Conservation (phyloP, 2,797 vertebrate species). For the Enteromius treurensis region DNA sequence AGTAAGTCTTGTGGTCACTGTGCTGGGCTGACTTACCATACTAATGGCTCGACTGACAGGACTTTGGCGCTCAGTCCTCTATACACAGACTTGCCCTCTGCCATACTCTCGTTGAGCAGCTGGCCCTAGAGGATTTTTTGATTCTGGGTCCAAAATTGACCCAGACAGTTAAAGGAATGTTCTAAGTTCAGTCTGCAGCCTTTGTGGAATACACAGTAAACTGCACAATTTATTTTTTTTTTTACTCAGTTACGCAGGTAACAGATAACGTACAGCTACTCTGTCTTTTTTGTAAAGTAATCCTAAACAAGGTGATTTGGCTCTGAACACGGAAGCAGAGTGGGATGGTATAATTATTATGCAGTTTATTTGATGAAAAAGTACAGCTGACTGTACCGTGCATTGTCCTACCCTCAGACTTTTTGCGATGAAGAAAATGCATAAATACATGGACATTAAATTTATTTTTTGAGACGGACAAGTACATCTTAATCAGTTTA, state of each 20-base stretch:
- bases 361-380: not conserved
- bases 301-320: not conserved
- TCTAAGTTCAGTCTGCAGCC: not conserved
- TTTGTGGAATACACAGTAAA: not conserved
- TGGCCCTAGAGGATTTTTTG: not conserved
- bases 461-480: not conserved
- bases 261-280: not conserved
- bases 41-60: slow-evolving; percentile 18
- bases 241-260: not conserved
- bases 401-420: not conserved
- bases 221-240: not conserved
- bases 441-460: not conserved
- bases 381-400: not conserved
- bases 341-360: not conserved
- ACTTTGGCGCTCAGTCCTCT: slow-evolving; percentile 22
- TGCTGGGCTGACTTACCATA: slow-evolving; percentile 1
- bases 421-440: not conserved
- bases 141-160: not conserved
- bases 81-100: slow-evolving; percentile 5
- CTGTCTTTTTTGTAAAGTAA: not conserved
- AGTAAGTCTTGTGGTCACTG: slow-evolving; percentile 30
- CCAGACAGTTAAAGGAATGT: not conserved
- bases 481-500: not conserved
- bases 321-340: not conserved
- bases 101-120: not conserved